A percentile compares a stretch with the other conserved stretches of the same genome.
These are phyloP conservation scores for Diabrotica virgifera DNA, from an alignment of 1,140 invertebrate species.

Conservation along the genomic window DNA sequence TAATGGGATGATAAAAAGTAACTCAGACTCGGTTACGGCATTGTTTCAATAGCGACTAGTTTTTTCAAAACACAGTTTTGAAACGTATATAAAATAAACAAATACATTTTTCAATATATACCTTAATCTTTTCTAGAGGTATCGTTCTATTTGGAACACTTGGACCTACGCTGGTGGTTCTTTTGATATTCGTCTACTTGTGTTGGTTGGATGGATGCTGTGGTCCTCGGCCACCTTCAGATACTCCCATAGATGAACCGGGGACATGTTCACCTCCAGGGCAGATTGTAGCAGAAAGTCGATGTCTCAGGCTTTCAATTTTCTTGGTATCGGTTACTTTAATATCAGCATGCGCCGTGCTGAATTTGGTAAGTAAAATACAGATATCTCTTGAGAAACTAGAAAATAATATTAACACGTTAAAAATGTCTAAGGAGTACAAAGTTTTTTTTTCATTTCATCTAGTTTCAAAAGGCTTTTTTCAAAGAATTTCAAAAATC, in stretches of 20 bases:
- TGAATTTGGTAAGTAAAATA: slow-evolving; percentile 61
- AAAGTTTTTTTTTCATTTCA: not conserved
- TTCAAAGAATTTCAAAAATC: too few species aligned
- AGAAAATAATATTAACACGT: too few species aligned
- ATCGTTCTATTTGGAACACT: slow-evolving; percentile 63
- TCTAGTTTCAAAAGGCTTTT: too few species aligned
- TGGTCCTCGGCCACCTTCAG: slow-evolving; percentile 43
- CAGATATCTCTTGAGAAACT: too few species aligned
- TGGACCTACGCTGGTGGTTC: slow-evolving; percentile 60
- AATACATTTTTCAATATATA: too few species aligned
- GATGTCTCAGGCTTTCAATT: slow-evolving; percentile 63
- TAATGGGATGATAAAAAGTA: too few species aligned
- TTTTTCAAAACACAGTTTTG: too few species aligned
- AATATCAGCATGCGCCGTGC: slow-evolving; percentile 64
- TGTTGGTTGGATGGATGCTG: slow-evolving; percentile 57
- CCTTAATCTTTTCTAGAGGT: slow-evolving; percentile 53
- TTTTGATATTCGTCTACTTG: slow-evolving; percentile 61
- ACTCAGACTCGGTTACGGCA: too few species aligned
- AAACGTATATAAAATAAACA: too few species aligned
- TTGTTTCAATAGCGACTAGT: too few species aligned
- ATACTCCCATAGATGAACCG: slow-evolving; percentile 48
- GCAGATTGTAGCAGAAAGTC: slow-evolving; percentile 62
- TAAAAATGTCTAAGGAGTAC: too few species aligned
- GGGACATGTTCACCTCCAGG: slow-evolving; percentile 53
- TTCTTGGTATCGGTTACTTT: slow-evolving; percentile 65